Percentiles rank a stretch among this genome's conserved stretches.
Conservation (phyloP, 2,113 vertebrate species). For the Leuciscus idus region DNA sequence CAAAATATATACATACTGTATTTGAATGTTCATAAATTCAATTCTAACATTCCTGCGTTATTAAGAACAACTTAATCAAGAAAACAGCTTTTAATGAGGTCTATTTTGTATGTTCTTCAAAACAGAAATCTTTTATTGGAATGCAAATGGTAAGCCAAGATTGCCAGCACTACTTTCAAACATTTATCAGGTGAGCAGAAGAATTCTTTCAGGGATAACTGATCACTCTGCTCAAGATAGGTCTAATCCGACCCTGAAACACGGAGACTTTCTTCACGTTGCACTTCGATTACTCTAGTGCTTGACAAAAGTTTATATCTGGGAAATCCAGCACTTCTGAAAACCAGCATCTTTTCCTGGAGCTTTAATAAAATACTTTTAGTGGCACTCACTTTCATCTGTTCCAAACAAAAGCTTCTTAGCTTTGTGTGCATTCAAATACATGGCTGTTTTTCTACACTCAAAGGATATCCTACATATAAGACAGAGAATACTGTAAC, state of each 20-base stretch:
- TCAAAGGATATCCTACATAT: neutral
- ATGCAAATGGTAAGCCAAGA: neutral
- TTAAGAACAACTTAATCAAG: neutral
- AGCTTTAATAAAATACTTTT: conserved; percentile 22
- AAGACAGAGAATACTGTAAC: neutral
- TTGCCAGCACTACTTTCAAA: neutral
- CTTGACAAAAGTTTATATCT: neutral
- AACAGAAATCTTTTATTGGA: neutral
- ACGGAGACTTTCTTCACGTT: neutral
- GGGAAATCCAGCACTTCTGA: neutral
- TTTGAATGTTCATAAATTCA: neutral
- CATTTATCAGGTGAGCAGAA: neutral
- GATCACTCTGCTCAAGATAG: conserved; percentile 17
- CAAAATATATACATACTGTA: neutral
- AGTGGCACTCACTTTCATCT: neutral
- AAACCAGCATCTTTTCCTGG: neutral
- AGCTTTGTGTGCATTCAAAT: neutral
- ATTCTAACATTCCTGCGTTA: neutral
- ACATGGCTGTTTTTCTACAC: neutral
- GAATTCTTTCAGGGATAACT: neutral
- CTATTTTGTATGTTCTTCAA: neutral
- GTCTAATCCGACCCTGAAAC: neutral
- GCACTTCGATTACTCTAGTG: neutral
- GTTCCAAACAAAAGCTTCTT: neutral
- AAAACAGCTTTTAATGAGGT: neutral